Conservation (phyloP, 2,797 vertebrate species). For the Pelochelys cantorii region DNA sequence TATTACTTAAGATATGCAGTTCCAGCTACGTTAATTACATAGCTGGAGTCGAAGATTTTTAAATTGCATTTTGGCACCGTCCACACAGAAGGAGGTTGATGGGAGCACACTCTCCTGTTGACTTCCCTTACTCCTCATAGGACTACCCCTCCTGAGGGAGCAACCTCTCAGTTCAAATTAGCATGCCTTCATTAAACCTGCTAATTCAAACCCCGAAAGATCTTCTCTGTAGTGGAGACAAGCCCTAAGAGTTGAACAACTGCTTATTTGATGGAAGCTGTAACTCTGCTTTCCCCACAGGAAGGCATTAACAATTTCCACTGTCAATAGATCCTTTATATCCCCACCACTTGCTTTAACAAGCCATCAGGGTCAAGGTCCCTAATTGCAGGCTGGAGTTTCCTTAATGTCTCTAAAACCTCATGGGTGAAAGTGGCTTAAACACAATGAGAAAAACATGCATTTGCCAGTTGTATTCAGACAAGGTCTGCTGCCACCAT, state of each 20-base stretch:
- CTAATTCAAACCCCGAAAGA: too few species aligned
- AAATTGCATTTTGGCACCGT: too few species aligned
- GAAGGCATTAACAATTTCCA: neutral
- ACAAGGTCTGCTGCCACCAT: neutral
- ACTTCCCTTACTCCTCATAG: too few species aligned
- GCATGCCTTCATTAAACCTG: too few species aligned
- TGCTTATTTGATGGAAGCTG: neutral
- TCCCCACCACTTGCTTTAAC: neutral
- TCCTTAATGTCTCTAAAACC: neutral
- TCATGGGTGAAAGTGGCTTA: neutral
- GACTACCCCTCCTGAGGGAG: too few species aligned
- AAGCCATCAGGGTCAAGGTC: neutral
- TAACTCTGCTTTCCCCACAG: neutral
- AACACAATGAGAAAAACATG: neutral
- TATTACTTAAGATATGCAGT: too few species aligned
- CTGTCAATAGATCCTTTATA: neutral
- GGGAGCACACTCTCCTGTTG: too few species aligned
- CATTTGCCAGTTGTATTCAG: neutral
- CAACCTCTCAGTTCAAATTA: too few species aligned
- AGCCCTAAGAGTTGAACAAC: neutral
- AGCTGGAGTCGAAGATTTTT: too few species aligned
- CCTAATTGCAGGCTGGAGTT: neutral
- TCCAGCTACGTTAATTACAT: too few species aligned
- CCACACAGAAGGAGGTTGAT: too few species aligned
- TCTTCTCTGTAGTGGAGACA: too few species aligned